A percentile compares a stretch with the other conserved stretches of the same genome.
Evolutionary conservation across 2,113 vertebrate genomes (phyloP).

Genomic region (Sorex fumeus): DNA sequence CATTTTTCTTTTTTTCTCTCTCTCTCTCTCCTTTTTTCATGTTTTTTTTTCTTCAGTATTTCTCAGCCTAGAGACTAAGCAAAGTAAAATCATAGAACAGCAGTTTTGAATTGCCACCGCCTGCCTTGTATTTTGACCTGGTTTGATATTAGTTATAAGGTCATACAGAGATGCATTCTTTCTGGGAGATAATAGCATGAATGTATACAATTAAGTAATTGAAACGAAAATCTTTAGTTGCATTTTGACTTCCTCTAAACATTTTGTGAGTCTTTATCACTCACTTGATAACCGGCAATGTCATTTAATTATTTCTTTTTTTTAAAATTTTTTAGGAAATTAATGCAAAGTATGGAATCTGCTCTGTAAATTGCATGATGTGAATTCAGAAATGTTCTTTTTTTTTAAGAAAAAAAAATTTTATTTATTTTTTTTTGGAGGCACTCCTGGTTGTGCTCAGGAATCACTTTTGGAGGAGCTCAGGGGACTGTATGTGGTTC

Average conservation of each 20-base stretch:
- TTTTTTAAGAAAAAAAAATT: no score
- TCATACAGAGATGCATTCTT: slow-evolving; percentile 7
- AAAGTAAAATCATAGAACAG: slow-evolving; percentile 34
- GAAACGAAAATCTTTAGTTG: slow-evolving; percentile 53
- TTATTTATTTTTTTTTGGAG: no score
- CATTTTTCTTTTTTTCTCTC: not conserved
- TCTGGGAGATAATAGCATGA: slow-evolving; percentile 10
- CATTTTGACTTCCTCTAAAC: slow-evolving; percentile 22
- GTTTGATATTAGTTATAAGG: slow-evolving; percentile 13
- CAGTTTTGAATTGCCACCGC: not conserved
- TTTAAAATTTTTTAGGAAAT: not conserved
- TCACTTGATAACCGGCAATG: no score
- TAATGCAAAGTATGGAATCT: slow-evolving; percentile 27
- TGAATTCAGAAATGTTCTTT: not conserved
- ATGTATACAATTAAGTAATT: slow-evolving; percentile 14
- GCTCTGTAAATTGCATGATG: not conserved
- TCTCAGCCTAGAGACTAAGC: not conserved
- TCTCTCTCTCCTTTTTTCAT: not conserved
- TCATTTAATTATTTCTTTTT: not conserved
- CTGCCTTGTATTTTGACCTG: slow-evolving; percentile 23
- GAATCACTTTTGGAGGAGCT: no score
- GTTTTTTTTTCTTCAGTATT: not conserved
- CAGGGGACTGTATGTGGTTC: no score
- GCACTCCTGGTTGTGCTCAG: no score
- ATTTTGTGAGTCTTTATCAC: not conserved